Conservation (phyloP, 2,113 vertebrate genomes). For the Hemichromis elongatus region DNA sequence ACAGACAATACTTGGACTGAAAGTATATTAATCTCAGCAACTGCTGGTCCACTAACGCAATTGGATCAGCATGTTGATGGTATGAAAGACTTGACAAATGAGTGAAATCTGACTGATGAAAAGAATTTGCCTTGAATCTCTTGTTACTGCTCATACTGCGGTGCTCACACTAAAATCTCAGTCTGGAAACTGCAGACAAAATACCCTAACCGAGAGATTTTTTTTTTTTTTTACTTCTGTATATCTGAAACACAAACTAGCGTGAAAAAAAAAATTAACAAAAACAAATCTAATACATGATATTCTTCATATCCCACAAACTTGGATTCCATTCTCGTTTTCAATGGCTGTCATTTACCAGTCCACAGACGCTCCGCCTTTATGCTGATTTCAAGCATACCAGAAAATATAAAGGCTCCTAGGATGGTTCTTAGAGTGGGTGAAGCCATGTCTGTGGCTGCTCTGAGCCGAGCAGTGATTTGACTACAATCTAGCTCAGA, state of each 20-base stretch:
- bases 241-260: background rate
- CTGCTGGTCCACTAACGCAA: background rate
- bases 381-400: background rate
- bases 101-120: background rate
- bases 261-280: background rate
- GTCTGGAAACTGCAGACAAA: background rate
- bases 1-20: background rate
- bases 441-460: background rate
- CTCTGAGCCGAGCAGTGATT: background rate
- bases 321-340: background rate
- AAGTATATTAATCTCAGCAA: background rate
- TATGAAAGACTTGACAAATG: background rate
- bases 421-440: background rate
- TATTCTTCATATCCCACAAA: background rate
- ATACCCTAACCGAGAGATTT: background rate
- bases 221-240: rapidly evolving
- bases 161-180: background rate
- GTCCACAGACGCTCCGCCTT: background rate
- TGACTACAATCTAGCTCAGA: background rate
- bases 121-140: background rate
- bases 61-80: no score
- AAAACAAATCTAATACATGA: background rate
- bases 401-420: background rate
- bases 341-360: background rate
- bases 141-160: background rate